These are phyloP conservation scores for Philotrypesis tridentata DNA, from an alignment of 1,140 invertebrate species.

Conservation along the genomic window DNA sequence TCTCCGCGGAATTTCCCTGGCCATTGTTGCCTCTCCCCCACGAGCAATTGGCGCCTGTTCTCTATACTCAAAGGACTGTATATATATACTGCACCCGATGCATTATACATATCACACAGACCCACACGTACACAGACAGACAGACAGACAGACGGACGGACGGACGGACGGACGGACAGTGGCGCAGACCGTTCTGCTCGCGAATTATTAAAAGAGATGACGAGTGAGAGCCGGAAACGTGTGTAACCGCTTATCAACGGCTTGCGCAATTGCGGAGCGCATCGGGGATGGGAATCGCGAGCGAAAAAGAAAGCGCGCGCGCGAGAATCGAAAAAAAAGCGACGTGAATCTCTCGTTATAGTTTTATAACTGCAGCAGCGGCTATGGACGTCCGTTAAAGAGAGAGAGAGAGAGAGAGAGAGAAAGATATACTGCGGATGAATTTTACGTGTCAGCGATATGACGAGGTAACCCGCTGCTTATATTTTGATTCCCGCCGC, in stretches of 20 bases:
- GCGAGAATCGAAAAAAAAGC: not conserved
- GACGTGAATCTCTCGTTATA: not conserved
- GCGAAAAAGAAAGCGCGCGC: not conserved
- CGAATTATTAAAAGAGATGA: not conserved
- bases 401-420: no score
- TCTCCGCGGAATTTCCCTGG: not conserved
- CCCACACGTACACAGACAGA: not conserved
- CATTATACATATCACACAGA: no score
- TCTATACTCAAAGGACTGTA: not conserved
- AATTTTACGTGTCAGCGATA: not conserved
- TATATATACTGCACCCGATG: no score
- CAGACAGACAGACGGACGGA: no score
- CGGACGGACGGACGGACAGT: no score
- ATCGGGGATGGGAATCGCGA: not conserved
- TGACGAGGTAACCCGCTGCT: not conserved
- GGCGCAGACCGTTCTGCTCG: no score
- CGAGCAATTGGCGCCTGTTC: not conserved
- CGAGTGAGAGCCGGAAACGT: constrained; percentile 3
- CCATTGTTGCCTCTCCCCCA: not conserved
- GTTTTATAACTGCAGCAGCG: not conserved
- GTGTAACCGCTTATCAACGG: constrained; percentile 1
- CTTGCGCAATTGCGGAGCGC: not conserved
- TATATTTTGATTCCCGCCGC: not conserved
- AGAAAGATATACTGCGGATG: no score
- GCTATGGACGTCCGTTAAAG: no score